Percentiles rank a stretch among this genome's conserved stretches.
These are phyloP conservation scores for Montipora sp. DNA, from an alignment of 64 coral and sea anemone genomes.

Conservation along the genomic window DNA sequence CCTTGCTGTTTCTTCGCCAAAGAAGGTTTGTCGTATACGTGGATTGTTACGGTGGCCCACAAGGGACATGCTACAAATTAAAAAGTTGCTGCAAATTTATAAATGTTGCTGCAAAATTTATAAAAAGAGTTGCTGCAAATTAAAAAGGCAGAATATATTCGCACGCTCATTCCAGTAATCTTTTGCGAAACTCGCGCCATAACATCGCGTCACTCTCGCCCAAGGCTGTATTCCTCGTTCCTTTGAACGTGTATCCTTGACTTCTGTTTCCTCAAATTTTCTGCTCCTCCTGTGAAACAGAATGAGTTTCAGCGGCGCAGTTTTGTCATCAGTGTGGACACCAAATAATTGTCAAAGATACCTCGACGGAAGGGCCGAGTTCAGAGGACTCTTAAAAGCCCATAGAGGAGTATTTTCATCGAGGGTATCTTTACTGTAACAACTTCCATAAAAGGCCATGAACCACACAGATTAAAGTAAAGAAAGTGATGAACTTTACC, in stretches of 20 bases:
- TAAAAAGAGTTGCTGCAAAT: slow-evolving; percentile 16
- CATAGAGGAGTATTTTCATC: slow-evolving; percentile 26
- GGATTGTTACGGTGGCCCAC: no score
- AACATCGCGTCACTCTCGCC: neutral
- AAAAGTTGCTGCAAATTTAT: slow-evolving; percentile 10
- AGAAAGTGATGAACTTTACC: neutral
- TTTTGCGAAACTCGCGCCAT: no score
- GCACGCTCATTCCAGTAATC: neutral
- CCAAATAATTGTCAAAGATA: neutral
- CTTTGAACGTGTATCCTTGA: neutral
- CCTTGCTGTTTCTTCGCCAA: no score
- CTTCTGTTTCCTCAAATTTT: neutral
- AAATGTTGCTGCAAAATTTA: slow-evolving; percentile 21
- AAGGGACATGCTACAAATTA: slow-evolving; percentile 3
- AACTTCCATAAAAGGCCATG: no score
- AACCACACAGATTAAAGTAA: no score
- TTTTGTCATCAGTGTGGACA: neutral
- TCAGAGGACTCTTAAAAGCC: neutral
- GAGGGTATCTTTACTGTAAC: neutral
- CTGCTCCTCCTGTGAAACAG: slow-evolving; percentile 6
- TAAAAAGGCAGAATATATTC: neutral
- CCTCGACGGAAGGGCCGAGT: neutral
- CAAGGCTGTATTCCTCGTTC: neutral
- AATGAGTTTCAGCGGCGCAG: neutral
- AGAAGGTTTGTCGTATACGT: no score